Conservation (phyloP, 2,113 vertebrate species). For the Poecilia latipinna region DNA sequence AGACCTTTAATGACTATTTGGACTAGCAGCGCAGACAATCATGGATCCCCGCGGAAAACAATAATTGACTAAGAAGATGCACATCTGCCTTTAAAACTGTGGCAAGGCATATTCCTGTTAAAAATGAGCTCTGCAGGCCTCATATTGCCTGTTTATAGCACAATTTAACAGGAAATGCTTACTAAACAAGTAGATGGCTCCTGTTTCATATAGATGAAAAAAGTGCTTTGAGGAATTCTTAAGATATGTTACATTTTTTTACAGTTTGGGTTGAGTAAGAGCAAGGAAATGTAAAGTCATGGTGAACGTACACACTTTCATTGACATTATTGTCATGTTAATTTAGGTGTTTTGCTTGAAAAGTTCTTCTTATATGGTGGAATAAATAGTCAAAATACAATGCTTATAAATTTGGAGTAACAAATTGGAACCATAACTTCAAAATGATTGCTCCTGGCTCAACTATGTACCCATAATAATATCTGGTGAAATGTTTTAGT, state of each 20-base stretch:
- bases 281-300: background rate
- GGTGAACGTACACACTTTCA: background rate
- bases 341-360: background rate
- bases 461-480: no score
- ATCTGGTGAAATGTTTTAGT: no score
- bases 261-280: background rate
- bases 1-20: slow-evolving; percentile 63
- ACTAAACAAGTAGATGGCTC: slow-evolving; percentile 3
- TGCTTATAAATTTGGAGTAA: no score
- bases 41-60: slow-evolving; percentile 50
- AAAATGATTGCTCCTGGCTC: no score
- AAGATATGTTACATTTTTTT: background rate
- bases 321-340: background rate
- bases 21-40: slow-evolving; percentile 45
- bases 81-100: slow-evolving; percentile 32
- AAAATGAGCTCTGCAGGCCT: slow-evolving; percentile 18
- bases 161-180: slow-evolving; percentile 1
- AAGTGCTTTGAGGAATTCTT: background rate
- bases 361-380: background rate
- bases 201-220: background rate
- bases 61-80: slow-evolving; percentile 44
- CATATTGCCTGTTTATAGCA: slow-evolving; percentile 2
- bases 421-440: no score
- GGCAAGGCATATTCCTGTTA: slow-evolving; percentile 21
- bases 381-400: background rate